phyloP scores from a whole-genome alignment of 2,797 vertebrate species.

The Hipposideros larvatus region DNA sequence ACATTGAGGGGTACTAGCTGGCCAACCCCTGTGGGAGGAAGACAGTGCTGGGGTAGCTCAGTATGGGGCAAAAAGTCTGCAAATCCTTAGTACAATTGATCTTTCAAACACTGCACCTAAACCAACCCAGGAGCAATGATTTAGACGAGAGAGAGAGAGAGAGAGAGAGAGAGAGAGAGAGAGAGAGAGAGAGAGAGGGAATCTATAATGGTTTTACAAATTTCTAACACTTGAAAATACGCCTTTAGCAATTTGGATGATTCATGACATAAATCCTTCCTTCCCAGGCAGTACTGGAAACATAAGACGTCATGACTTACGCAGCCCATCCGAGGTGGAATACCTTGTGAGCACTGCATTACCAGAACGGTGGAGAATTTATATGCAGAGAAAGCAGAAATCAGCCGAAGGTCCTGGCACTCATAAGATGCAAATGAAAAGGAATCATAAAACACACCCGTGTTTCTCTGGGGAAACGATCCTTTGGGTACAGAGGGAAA shows the following conservation, averaged over 20 bases:
- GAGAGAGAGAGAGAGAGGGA: not conserved
- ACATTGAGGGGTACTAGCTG: not conserved
- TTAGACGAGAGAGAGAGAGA: not conserved
- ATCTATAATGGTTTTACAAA: not conserved
- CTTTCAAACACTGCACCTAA: not conserved
- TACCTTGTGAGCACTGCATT: not conserved
- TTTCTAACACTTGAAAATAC: conserved; percentile 34
- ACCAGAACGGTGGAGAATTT: not conserved
- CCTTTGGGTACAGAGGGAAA: not conserved
- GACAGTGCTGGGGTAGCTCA: not conserved
- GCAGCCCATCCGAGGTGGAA: not conserved
- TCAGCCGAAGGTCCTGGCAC: not conserved
- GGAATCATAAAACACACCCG: not conserved
- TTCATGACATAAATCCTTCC: not conserved
- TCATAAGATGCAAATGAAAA: conserved; percentile 47
- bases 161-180: not conserved
- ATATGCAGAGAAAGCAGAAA: conserved; percentile 51
- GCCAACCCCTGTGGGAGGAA: not conserved
- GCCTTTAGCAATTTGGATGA: not conserved
- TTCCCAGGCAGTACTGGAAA: not conserved
- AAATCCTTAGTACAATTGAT: not conserved
- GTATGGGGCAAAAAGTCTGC: not conserved
- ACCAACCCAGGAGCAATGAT: not conserved
- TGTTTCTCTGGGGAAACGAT: conserved; percentile 1
- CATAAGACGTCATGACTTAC: not conserved